Evolutionary conservation across 2,113 vertebrate genomes (phyloP).

Genomic region (Uria aalge): DNA sequence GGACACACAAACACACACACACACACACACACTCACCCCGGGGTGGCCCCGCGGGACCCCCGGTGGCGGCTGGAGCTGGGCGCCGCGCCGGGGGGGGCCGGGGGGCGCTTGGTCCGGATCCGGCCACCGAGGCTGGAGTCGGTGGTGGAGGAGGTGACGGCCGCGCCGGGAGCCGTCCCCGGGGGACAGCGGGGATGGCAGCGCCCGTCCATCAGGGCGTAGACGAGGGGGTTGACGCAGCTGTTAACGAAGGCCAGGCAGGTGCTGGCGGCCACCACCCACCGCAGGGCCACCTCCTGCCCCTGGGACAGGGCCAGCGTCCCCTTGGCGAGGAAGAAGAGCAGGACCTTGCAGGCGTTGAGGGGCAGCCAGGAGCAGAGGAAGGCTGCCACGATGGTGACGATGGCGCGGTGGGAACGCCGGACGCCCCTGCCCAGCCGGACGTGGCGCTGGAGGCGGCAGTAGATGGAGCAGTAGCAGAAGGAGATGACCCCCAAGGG

Average conservation of each 20-base stretch:
- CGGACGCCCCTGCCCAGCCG: constrained; percentile 65
- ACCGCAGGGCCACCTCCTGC: background rate
- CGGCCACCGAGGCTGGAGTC: background rate
- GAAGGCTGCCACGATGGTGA: constrained; percentile 79
- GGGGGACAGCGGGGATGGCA: constrained; percentile 63
- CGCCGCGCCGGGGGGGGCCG: background rate
- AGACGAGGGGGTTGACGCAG: constrained; percentile 86
- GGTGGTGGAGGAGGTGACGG: background rate
- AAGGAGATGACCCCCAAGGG: constrained; percentile 77
- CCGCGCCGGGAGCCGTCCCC: accelerated
- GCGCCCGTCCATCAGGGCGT: constrained; percentile 80
- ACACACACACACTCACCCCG: background rate
- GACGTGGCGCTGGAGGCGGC: constrained; percentile 71
- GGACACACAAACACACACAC: too few relatives aligned
- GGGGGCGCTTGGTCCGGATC: background rate
- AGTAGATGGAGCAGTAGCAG: constrained; percentile 82
- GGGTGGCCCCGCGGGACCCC: background rate
- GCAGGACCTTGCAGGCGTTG: constrained; percentile 74
- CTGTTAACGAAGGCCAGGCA: constrained; percentile 87
- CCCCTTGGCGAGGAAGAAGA: constrained; percentile 31
- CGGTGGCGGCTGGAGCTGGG: background rate
- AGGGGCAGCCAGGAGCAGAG: constrained; percentile 88
- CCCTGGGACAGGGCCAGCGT: constrained; percentile 6
- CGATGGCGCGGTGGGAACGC: constrained; percentile 82
- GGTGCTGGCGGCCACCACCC: constrained; percentile 73